Conservation (phyloP, 2,888 invertebrate genomes). For the Parthenolecanium corni region DNA sequence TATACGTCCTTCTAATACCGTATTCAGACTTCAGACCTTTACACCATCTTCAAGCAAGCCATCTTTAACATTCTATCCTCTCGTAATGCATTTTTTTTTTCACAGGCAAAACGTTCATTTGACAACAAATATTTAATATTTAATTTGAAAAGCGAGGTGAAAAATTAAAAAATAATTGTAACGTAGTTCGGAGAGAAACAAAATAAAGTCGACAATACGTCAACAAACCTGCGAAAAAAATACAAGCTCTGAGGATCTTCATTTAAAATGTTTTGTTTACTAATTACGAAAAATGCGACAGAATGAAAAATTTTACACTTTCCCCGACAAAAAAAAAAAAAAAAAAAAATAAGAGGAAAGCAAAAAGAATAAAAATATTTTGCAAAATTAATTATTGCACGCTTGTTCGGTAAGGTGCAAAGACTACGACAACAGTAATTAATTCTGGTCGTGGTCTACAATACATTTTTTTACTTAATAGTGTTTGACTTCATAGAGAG, state of each 20-base stretch:
- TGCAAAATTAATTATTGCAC: background rate
- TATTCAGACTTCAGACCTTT: too few relatives aligned
- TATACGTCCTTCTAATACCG: too few relatives aligned
- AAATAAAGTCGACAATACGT: too few relatives aligned
- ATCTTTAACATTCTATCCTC: too few relatives aligned
- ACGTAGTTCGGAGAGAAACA: background rate
- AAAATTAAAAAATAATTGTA: background rate
- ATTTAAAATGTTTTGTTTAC: constrained; percentile 11
- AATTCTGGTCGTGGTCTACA: background rate
- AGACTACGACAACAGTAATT: background rate
- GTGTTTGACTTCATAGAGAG: background rate
- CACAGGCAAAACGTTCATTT: too few relatives aligned
- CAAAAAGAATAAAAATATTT: too few relatives aligned
- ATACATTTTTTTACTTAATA: background rate
- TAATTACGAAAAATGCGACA: constrained; percentile 9
- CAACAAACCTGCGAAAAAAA: background rate
- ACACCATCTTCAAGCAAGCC: too few relatives aligned
- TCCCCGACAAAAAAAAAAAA: background rate
- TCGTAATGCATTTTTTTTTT: too few relatives aligned
- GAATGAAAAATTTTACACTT: background rate
- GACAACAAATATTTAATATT: background rate
- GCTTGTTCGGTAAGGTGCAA: constrained; percentile 1
- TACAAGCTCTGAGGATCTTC: background rate
- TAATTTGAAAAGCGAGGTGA: background rate
- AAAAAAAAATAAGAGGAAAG: background rate